Conservation (phyloP, 2,797 vertebrate genomes). For the Sarcoramphus papa region DNA sequence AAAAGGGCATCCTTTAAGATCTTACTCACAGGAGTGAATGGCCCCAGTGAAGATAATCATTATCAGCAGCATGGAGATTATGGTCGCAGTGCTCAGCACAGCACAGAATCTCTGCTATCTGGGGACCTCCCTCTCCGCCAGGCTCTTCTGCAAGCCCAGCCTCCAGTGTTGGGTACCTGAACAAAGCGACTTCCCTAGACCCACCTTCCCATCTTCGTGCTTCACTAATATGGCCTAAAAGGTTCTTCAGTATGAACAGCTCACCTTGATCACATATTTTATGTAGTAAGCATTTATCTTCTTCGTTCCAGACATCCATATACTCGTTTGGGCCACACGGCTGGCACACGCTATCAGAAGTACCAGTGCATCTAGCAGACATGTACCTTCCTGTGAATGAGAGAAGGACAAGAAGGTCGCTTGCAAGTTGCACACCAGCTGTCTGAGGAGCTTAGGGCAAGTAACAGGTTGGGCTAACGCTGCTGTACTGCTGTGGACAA, state of each 20-base stretch:
- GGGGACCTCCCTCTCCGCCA: not conserved
- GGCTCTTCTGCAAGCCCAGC: not conserved
- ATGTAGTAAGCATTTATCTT: slow-evolving; percentile 79
- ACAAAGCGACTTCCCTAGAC: not conserved
- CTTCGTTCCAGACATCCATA: slow-evolving; percentile 83
- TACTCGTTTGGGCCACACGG: slow-evolving; percentile 83
- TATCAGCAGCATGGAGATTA: not conserved
- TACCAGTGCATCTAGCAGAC: slow-evolving; percentile 75
- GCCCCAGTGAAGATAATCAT: not conserved
- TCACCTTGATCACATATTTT: slow-evolving; percentile 88
- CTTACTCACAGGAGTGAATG: not conserved
- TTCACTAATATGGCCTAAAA: not conserved
- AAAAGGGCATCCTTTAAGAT: not conserved
- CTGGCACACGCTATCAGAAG: slow-evolving; percentile 73
- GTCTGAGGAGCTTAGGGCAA: not conserved
- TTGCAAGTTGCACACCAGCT: not conserved
- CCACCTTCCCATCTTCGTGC: not conserved
- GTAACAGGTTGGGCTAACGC: not conserved
- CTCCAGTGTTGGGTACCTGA: not conserved
- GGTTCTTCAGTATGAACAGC: not conserved
- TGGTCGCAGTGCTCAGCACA: not conserved
- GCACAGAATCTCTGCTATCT: not conserved
- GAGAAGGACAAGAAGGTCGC: not conserved
- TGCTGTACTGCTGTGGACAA: not conserved
- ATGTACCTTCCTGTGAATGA: slow-evolving; percentile 77